Base-by-base conservation (phyloP, 2,113 vertebrate species). In the Prinia subflava region DNA sequence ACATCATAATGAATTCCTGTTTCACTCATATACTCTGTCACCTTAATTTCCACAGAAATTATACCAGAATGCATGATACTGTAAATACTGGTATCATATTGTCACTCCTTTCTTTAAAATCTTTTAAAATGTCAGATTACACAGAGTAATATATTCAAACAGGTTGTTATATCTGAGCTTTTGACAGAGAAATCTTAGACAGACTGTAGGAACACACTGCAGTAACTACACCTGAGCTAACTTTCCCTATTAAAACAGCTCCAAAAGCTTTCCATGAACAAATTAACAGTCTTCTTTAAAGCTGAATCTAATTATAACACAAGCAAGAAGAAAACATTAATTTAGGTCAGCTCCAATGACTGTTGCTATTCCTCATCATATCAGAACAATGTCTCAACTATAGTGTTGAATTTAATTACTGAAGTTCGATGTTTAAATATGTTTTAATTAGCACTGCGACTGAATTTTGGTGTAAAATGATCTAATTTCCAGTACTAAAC, bases 41-140 rank as follows among this genome's bases (percentile, higher is more conserved):
- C 67, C 67, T 60, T 83, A 52, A 95, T 93, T 96, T 90, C 76
- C 53, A 70, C 15, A 81, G 37, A 83, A 94, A 94, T 90, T 55
- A 89, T 13, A 50, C 53, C 21, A 27, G 73, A 93, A 94, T 50
- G 68, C 24, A 8, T 18, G 56, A 96, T 87, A 89, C 52, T 50
- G 59, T 87, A 96, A 95, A 91, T 55, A 90, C 79, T 85, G 74
- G 84, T 73, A 96, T 90, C 85, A 91, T 64, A 79, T 50, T 96
- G 90, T 86, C 92, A 94, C 64, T 88, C 50, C 37, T 79, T 87
- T 65, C 82, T 71, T 70, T 83, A 90, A 90, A 88, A 80, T 95
- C 92, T 92, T 95, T 92, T 94, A 92, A 92, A 73, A 81, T 85
- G 87, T 92, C 87, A 96, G 63, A 88, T 65, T 82, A 52, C 60